Conservation (phyloP, 2,113 vertebrate genomes). For the Triplophysa tibetana region DNA sequence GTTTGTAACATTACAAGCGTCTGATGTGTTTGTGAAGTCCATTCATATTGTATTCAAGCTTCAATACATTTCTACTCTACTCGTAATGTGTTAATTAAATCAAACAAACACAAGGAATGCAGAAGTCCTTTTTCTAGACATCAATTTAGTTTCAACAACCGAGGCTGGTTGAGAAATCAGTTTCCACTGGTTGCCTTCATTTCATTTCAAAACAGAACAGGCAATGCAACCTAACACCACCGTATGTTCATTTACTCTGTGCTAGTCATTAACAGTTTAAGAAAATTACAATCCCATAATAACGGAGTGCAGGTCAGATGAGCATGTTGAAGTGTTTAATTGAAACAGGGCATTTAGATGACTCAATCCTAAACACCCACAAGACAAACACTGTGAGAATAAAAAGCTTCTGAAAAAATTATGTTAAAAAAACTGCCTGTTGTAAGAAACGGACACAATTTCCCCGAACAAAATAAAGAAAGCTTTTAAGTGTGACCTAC, state of each 20-base stretch:
- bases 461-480: too few relatives aligned
- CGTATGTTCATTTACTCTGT: neutral
- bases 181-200: neutral
- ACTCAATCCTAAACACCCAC: neutral
- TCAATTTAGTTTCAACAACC: too few relatives aligned
- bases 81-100: neutral
- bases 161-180: neutral
- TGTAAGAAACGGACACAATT: too few relatives aligned
- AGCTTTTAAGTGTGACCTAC: too few relatives aligned
- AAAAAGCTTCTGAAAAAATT: too few relatives aligned
- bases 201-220: neutral
- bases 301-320: neutral
- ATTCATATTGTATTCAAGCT: neutral
- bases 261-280: neutral
- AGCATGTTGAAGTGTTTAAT: neutral
- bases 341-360: neutral
- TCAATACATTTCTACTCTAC: conserved; percentile 4
- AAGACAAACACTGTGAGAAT: too few relatives aligned
- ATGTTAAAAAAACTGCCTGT: too few relatives aligned
- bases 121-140: conserved; percentile 19
- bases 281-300: neutral
- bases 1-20: neutral
- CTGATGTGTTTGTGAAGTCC: neutral
- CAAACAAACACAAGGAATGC: neutral
- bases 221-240: neutral